Base-by-base conservation (phyloP, 2,113 vertebrate species). In the Pollimyrus isidori region DNA sequence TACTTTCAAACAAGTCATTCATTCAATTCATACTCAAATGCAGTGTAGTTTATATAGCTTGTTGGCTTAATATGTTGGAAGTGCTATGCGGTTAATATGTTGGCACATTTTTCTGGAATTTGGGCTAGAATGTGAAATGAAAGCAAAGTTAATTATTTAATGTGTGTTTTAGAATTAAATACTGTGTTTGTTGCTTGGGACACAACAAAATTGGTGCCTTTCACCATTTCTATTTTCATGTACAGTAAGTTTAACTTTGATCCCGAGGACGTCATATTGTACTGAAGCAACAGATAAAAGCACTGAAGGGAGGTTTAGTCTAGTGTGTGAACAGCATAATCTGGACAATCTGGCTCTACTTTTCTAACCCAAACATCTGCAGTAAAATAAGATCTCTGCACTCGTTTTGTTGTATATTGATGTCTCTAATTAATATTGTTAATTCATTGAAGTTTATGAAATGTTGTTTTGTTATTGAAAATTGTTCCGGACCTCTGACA, bases 181-280 rank as follows among this genome's bases (percentile, higher is more conserved):
- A 26, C 10, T 13, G n/a, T 69, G 10, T 69, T 69, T 26, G n/a
- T 69, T 26, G 62, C 62, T 30, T 69, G 26, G 62, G 9, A 69
- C n/a, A 13, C n/a, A 69, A 69, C 9, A 30, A 30, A 69, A 89
- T 65, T 53, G 82, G 30, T 62, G 80, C 56, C 80, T 89, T 76
- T 86, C 87, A 84, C 49, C 76, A 49, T 73, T 46, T 92, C 92
- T 90, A 92, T 93, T 94, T 95, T 92, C 10, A 94, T 95, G 94
- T 94, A n/a, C n/a, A n/a, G n/a, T n/a, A 89, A 90, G 89, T 95
- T 94, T 93, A 92, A 92, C 87, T 84, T 92, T 93, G 93, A 92
- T 94, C 94, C 92, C 89, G 92, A 90, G 89, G 92, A 95, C 95
- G 94, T 94, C 91, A 93, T 91, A 92, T 93, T 95, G 92, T 92